These are phyloP conservation scores for Anseranas semipalmata DNA, from an alignment of 2,113 vertebrate genomes.

Conservation along the genomic window DNA sequence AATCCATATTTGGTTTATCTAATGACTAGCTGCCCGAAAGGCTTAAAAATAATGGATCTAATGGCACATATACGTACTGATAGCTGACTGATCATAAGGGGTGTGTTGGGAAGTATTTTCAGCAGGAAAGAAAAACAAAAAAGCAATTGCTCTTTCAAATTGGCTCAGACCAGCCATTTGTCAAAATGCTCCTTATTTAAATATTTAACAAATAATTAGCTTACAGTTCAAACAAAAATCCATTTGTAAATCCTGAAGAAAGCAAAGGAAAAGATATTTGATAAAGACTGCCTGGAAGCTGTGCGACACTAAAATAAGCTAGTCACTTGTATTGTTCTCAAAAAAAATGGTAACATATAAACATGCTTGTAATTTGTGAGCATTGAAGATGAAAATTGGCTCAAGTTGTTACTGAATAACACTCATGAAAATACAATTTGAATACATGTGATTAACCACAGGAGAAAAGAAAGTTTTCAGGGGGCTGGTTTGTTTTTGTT, in stretches of 20 bases:
- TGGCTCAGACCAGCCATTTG: neutral
- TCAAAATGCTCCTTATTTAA: slow-evolving; percentile 34
- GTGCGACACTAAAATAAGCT: neutral
- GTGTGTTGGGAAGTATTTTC: neutral
- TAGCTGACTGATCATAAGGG: neutral
- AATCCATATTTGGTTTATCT: slow-evolving; percentile 46
- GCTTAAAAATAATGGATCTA: slow-evolving; percentile 55
- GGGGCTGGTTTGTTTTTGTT: accelerated
- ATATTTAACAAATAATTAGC: slow-evolving; percentile 25
- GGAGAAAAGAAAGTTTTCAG: neutral
- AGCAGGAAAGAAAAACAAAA: neutral
- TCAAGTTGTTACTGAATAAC: neutral
- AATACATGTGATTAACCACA: neutral
- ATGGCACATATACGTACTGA: neutral
- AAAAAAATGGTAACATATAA: neutral
- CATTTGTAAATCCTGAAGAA: slow-evolving; percentile 10
- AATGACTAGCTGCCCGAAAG: neutral
- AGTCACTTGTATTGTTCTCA: neutral
- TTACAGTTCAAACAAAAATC: neutral
- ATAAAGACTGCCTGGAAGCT: neutral
- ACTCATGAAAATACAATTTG: neutral
- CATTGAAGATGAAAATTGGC: neutral
- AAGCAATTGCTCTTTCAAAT: neutral
- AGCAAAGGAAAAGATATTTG: neutral
- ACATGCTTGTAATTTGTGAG: neutral